Evolutionary conservation across 2,113 vertebrate species (phyloP).

Genomic region (Leptobrachium ailaonicum): DNA sequence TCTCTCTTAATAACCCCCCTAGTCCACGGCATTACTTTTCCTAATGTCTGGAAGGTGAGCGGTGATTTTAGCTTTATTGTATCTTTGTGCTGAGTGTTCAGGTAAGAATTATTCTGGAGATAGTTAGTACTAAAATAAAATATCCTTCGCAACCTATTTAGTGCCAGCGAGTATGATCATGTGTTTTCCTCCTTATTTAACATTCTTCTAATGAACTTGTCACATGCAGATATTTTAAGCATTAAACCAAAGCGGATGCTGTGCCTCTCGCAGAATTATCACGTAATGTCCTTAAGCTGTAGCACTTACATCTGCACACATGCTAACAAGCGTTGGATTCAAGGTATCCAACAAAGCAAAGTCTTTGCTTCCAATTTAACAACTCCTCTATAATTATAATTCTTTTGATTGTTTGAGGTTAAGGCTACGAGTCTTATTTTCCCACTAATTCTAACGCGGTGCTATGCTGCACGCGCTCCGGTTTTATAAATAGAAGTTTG

Average conservation of each 20-base stretch:
- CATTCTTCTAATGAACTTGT: conserved; percentile 16
- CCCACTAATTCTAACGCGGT: background rate
- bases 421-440: background rate
- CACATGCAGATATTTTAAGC: conserved; percentile 28
- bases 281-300: background rate
- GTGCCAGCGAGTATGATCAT: background rate
- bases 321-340: background rate
- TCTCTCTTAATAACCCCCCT: background rate
- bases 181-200: background rate
- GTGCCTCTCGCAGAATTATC: conserved; percentile 2
- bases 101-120: background rate
- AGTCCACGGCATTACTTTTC: background rate
- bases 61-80: background rate
- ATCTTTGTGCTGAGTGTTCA: background rate
- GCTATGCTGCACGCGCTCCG: background rate
- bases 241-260: background rate
- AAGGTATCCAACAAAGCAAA: background rate
- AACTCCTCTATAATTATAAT: conserved; percentile 18
- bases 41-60: background rate
- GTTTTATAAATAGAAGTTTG: conserved; percentile 18
- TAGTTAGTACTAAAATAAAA: background rate
- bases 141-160: background rate
- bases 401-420: background rate
- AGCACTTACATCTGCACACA: conserved; percentile 5
- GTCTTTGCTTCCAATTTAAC: conserved; percentile 1